Evolutionary conservation across 2,888 invertebrate species (phyloP).

Genomic region (Ditylenchus weischeri): DNA sequence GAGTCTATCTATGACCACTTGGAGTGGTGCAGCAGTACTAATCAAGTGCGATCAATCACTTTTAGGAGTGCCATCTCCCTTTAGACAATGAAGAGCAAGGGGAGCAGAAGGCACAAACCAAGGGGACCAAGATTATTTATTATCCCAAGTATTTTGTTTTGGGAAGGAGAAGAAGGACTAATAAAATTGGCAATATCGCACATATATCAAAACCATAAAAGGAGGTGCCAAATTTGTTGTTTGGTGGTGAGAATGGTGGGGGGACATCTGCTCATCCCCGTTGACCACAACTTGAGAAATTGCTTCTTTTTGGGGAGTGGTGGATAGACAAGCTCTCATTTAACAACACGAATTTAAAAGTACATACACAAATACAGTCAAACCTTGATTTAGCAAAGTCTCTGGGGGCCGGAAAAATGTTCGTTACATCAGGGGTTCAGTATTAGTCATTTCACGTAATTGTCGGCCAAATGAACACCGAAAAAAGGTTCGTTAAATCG

Average conservation of each 20-base stretch:
- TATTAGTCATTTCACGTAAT: too few relatives aligned
- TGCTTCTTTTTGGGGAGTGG: not conserved
- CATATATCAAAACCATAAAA: slow-evolving; percentile 13
- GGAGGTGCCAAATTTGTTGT: slow-evolving; percentile 12
- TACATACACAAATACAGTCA: too few relatives aligned
- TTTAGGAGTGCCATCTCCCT: too few relatives aligned
- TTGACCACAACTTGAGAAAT: slow-evolving; percentile 4
- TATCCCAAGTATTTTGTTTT: not conserved
- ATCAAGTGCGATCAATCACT: too few relatives aligned
- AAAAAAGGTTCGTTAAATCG: too few relatives aligned
- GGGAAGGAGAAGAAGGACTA: not conserved
- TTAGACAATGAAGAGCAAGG: too few relatives aligned
- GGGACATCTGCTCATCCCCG: not conserved
- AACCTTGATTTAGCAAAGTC: too few relatives aligned
- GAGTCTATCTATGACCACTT: too few relatives aligned
- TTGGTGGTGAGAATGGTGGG: not conserved
- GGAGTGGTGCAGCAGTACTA: too few relatives aligned
- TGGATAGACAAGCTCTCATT: not conserved
- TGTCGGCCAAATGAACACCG: too few relatives aligned
- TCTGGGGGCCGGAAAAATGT: too few relatives aligned
- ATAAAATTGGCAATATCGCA: slow-evolving; percentile 4
- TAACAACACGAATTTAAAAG: not conserved
- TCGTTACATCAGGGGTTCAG: too few relatives aligned
- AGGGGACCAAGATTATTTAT: slow-evolving; percentile 1
- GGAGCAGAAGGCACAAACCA: not conserved